phyloP scores from a whole-genome alignment of 1,140 invertebrate genomes.

The Galleria mellonella region DNA sequence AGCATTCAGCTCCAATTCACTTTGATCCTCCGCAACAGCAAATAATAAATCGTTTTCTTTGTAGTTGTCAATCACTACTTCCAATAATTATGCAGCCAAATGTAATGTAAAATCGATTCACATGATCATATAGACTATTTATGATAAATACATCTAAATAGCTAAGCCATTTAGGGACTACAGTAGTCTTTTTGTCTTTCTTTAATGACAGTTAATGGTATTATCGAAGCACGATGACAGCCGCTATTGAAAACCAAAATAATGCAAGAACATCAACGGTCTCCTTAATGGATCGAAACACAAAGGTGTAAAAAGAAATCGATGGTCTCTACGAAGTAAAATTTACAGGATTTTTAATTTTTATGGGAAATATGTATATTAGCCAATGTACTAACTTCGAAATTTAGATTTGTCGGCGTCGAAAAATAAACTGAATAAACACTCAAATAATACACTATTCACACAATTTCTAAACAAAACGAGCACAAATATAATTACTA shows the following conservation, averaged over 20 bases:
- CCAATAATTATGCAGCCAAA: conserved; percentile 29
- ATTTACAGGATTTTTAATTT: conserved; percentile 31
- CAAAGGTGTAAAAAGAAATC: conserved; percentile 39
- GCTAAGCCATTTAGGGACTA: conserved; percentile 49
- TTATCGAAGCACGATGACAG: conserved; percentile 66
- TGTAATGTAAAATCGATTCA: conserved; percentile 36
- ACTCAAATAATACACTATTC: conserved; percentile 74
- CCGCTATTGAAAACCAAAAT: conserved; percentile 66
- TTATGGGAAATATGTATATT: conserved; percentile 24
- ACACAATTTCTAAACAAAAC: conserved; percentile 72
- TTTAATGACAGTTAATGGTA: conserved; percentile 56
- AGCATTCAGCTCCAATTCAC: conserved; percentile 71
- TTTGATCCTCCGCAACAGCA: conserved; percentile 42
- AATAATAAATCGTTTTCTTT: conserved; percentile 33
- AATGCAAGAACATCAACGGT: conserved; percentile 56
- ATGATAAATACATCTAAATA: conserved; percentile 26
- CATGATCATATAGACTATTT: conserved; percentile 45
- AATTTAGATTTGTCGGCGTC: conserved; percentile 64
- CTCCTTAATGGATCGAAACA: conserved; percentile 47
- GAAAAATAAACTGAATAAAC: conserved; percentile 68
- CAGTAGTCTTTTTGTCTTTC: conserved; percentile 58
- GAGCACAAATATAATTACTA: conserved; percentile 75
- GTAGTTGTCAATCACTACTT: conserved; percentile 26
- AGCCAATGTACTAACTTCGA: conserved; percentile 39
- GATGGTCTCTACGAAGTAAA: conserved; percentile 22